Evolutionary conservation across 64 coral and sea anemone species (phyloP), one percentile per base, ranked within the genome.

Genomic region (Platygyra sinensis): DNA sequence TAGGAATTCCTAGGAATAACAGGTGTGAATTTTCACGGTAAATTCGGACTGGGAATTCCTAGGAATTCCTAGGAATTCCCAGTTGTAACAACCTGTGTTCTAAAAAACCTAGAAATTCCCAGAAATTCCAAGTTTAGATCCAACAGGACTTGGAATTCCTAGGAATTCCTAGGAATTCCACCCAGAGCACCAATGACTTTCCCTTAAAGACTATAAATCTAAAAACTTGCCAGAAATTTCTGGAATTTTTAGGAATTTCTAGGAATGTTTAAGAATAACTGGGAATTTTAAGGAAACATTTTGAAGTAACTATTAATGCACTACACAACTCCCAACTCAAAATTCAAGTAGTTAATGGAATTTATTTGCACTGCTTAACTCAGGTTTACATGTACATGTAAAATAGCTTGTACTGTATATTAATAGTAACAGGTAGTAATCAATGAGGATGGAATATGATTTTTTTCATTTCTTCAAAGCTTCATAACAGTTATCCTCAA

Each of bases 31-130:
- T 36, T 36, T 36, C 33, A 36, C 33, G 3, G 33, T 36, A 36
- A 36, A 36, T 36, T 49, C 12, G 30, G 73, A 75, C 73, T 39
- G 10, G 30, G 73, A 75, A 77, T 77, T 77, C 75, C 39, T 54
- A 77, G 30, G 73, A 75, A 77, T 77, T 77, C 75, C 39, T 54
- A 77, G 75, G 75, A 76, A 76, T 76, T 76, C 74, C 74, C 36
- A 77, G 14, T 16, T 36, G 30, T 38, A 38, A 38, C 30, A 75
- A 75, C 30, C 38, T 30, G 2, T 10, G 30, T 75, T 38, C 73
- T 36, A 75, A 38, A 38, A 33, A 75, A 3, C 30, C 31, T 10
- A 10, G 13, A 75, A 36, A 38, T 36, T 36, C 3, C 33, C 33
- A 36, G 33, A 36, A 36, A 36, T 36, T 36, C 33, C 33, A 36